Percentiles rank a stretch among this genome's conserved stretches.
Evolutionary conservation across 1,140 invertebrate species (phyloP).

Genomic region (Homarus americanus): DNA sequence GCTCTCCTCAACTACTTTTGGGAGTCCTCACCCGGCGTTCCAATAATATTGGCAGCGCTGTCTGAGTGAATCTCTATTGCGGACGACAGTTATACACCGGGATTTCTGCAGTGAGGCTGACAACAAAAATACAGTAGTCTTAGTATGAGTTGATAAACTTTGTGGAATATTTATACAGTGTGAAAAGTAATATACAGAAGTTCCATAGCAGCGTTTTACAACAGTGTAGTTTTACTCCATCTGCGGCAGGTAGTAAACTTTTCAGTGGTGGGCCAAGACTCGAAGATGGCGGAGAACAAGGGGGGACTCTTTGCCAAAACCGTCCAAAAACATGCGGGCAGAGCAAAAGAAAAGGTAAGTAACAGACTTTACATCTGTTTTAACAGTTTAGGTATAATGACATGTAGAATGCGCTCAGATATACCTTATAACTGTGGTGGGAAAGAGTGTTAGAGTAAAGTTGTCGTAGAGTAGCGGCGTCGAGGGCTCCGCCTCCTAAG

Average conservation of each 20-base stretch:
- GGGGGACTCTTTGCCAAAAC: conserved; percentile 60
- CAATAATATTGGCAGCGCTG: conserved; percentile 27
- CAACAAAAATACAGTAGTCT: not conserved
- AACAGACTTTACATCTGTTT: not conserved
- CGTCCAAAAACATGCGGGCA: conserved; percentile 63
- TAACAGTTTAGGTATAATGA: not conserved
- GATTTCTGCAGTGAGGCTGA: conserved; percentile 1
- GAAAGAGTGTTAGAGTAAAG: not conserved
- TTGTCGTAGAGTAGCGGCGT: not conserved
- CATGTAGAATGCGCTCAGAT: not conserved
- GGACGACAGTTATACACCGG: not conserved
- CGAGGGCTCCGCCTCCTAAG: conserved; percentile 21
- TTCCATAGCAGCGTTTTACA: not conserved
- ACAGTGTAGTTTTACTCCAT: conserved; percentile 8
- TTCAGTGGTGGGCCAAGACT: conserved; percentile 59
- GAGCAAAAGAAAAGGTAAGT: conserved; percentile 64
- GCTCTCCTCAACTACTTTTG: conserved; percentile 13
- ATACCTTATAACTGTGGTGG: not conserved
- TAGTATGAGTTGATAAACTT: not conserved
- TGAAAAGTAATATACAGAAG: not conserved
- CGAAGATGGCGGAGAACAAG: conserved; percentile 63
- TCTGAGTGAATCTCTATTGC: not conserved
- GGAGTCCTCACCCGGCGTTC: conserved; percentile 17
- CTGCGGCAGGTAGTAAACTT: not conserved
- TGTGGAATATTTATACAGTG: not conserved